Conservation (phyloP, 2,797 vertebrate genomes). For the Leptodactylus fallax region DNA sequence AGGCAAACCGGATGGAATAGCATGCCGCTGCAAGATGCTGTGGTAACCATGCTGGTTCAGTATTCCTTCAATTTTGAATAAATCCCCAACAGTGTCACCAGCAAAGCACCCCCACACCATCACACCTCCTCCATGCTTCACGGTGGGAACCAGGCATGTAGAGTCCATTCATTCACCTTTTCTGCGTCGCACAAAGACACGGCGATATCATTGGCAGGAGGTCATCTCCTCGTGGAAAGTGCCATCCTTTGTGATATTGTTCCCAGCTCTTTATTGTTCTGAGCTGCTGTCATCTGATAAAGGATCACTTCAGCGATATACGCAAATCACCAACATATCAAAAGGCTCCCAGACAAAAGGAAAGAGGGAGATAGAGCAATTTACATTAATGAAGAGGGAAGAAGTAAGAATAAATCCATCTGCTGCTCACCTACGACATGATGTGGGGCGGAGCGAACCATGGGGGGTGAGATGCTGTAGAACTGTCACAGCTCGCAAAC, state of each 20-base stretch:
- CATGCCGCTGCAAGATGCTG: no score
- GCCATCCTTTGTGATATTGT: neutral
- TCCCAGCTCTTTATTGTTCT: conserved; percentile 50
- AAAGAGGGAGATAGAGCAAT: conserved; percentile 52
- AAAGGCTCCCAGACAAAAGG: conserved; percentile 54
- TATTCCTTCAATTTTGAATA: no score
- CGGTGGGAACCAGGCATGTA: no score
- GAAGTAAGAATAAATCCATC: conserved; percentile 55
- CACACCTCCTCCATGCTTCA: no score
- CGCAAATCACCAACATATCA: conserved; percentile 57
- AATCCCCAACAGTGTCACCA: no score
- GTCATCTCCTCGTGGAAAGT: conserved; percentile 11
- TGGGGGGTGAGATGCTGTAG: conserved; percentile 43
- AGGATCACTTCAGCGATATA: conserved; percentile 49
- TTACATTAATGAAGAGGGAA: conserved; percentile 57
- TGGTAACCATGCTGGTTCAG: no score
- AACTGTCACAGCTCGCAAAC: conserved; percentile 69
- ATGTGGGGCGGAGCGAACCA: neutral
- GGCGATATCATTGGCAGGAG: neutral
- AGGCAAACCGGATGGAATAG: no score
- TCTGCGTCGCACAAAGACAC: no score
- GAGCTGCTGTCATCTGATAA: conserved; percentile 45
- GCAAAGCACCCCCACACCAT: no score
- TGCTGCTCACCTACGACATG: conserved; percentile 41
- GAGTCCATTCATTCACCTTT: no score